Percentiles rank a stretch among this genome's conserved stretches.
Evolutionary conservation across 2,797 vertebrate species (phyloP).

Genomic region (Neostethus bicornis): DNA sequence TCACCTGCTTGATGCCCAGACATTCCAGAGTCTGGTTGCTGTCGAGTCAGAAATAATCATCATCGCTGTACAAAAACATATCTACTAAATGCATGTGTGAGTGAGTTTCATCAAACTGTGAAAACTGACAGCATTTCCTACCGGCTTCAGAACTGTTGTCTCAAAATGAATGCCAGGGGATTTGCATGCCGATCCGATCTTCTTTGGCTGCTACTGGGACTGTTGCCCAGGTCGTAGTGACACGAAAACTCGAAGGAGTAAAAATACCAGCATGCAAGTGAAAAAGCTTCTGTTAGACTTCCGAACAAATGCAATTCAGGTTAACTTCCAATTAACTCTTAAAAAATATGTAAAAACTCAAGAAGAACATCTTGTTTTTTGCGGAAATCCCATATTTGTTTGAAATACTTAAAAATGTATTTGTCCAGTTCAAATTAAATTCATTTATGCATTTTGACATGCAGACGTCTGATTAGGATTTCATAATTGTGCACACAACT

Average conservation of each 20-base stretch:
- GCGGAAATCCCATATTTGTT: conserved; percentile 37
- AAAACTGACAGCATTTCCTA: conserved; percentile 50
- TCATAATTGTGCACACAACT: not conserved
- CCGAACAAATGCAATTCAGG: too few relatives aligned
- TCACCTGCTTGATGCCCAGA: conserved; percentile 60
- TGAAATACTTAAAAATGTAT: conserved; percentile 69
- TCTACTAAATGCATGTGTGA: conserved; percentile 20
- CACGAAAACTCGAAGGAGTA: conserved; percentile 34
- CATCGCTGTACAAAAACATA: conserved; percentile 26
- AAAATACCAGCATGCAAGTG: conserved; percentile 30
- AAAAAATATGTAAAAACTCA: conserved; percentile 28
- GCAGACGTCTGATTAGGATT: not conserved
- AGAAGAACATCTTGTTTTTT: conserved; percentile 41
- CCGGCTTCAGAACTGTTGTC: conserved; percentile 22
- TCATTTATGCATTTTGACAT: conserved; percentile 9
- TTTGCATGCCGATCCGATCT: conserved; percentile 40
- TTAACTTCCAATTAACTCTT: too few relatives aligned
- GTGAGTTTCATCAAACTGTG: conserved; percentile 39
- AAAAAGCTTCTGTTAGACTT: conserved; percentile 19
- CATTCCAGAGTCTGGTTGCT: conserved; percentile 46
- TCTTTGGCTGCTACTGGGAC: conserved; percentile 53
- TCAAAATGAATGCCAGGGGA: conserved; percentile 39
- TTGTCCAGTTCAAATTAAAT: conserved; percentile 32
- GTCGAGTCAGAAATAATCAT: conserved; percentile 27
- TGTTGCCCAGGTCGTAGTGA: conserved; percentile 66